Evolutionary conservation across 2,113 vertebrate genomes (phyloP).

Genomic region (Cyprinodon variegatus): DNA sequence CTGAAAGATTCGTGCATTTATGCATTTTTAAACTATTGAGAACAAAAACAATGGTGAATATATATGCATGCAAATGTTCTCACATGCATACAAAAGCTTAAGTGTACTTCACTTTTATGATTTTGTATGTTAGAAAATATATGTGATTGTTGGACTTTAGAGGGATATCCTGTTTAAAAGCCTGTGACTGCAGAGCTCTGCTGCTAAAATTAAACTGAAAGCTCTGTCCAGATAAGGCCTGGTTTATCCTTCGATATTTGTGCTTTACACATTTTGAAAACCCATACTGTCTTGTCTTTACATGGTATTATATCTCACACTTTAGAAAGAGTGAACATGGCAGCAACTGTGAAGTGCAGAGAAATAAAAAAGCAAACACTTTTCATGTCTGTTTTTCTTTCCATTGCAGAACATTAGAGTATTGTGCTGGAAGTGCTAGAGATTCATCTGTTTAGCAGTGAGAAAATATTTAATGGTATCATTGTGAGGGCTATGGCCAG

Average conservation of each 20-base stretch:
- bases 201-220: slow-evolving; percentile 33
- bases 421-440: slow-evolving; percentile 15
- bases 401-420: slow-evolving; percentile 24
- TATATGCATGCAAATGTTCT: slow-evolving; percentile 17
- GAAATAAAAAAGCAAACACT: slow-evolving; percentile 10
- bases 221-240: slow-evolving; percentile 15
- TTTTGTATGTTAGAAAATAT: slow-evolving; percentile 38
- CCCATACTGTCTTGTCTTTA: slow-evolving; percentile 7
- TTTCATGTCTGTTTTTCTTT: slow-evolving; percentile 13
- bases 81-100: slow-evolving; percentile 34
- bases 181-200: slow-evolving; percentile 19
- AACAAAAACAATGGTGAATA: slow-evolving; percentile 16
- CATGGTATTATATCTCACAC: slow-evolving; percentile 1
- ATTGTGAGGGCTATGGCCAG: slow-evolving; percentile 48
- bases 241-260: slow-evolving; percentile 12
- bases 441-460: slow-evolving; percentile 34
- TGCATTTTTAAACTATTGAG: too few species aligned
- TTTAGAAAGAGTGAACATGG: slow-evolving; percentile 6
- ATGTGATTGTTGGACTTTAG: slow-evolving; percentile 17
- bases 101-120: slow-evolving; percentile 37
- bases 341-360: neutral
- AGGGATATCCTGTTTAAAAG: slow-evolving; percentile 17
- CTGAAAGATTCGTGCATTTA: neutral
- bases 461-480: slow-evolving; percentile 59
- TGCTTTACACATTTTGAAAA: neutral